Conservation (phyloP, 2,797 vertebrate species). For the Microcaecilia unicolor region DNA sequence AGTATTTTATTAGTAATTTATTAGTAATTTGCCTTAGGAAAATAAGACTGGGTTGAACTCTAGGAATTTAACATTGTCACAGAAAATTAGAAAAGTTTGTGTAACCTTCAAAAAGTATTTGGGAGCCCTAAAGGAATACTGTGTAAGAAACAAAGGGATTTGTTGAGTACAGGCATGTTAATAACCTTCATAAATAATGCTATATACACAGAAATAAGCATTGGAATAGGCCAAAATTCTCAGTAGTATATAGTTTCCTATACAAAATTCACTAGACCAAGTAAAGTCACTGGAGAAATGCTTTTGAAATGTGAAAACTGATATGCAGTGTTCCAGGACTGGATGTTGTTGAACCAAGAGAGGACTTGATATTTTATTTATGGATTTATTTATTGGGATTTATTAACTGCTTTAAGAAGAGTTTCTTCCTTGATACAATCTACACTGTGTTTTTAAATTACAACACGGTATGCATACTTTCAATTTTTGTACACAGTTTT, state of each 20-base stretch:
- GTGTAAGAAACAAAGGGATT: slow-evolving; percentile 8
- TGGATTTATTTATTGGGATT: no score
- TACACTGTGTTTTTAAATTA: no score
- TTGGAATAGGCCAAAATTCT: background rate
- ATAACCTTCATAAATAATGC: slow-evolving; percentile 7
- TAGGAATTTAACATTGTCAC: slow-evolving; percentile 1
- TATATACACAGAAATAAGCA: slow-evolving; percentile 2
- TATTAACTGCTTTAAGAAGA: no score
- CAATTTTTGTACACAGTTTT: no score
- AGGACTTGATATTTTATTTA: no score
- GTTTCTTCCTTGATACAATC: no score
- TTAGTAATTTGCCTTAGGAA: background rate
- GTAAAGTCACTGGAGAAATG: slow-evolving; percentile 6
- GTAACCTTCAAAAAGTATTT: slow-evolving; percentile 5
- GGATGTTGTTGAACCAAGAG: no score
- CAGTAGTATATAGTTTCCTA: slow-evolving; percentile 1
- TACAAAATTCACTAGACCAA: slow-evolving; percentile 5
- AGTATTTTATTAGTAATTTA: background rate
- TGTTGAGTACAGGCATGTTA: background rate
- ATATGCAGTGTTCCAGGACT: no score
- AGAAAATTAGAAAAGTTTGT: slow-evolving; percentile 7
- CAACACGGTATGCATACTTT: no score
- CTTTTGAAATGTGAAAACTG: no score
- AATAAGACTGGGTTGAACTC: background rate
- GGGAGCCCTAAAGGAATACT: slow-evolving; percentile 1